Evolutionary conservation across 2,113 vertebrate species (phyloP), one percentile per base, ranked within the genome.

Genomic region (Xenotilapia caudafasciata): DNA sequence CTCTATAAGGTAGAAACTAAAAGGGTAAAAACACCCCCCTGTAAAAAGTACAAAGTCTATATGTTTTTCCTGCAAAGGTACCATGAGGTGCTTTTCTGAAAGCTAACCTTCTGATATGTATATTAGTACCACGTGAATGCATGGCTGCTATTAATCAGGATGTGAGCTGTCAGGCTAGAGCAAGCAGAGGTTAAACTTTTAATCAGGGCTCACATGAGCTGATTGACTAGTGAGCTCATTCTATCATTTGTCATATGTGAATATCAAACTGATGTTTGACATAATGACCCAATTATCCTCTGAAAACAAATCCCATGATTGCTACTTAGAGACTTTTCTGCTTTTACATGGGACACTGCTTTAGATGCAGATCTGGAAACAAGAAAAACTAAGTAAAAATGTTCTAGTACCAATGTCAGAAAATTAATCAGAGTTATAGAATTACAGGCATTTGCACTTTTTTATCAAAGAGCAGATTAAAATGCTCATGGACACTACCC

Each of bases 261-360:
- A 82, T 28, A 60, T 58, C 47, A 83, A 38, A 17, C 47, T 86
- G 85, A 80, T 65, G 40, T 81, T 65, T 81, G 62, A 90, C 81
- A 77, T 13, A 79, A 91, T 51, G 80, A 85, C 85, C 47, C 28
- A 2, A 38, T 45, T 40, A n/a, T 83, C 85, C 85, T 86, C 62
- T 10, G 80, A 86, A 75, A 49, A 88, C 80, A 88, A 79, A 83
- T 21, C 54, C 28, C 47, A 3, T 79, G 90, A 83, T 90, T 89
- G 60, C 75, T 35, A 35, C 38, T 83, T 70, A 11, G 42, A 75
- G 62, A 53, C 33, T 33, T 47, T 73, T 14, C 40, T 42, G 68
- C 49, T 73, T 9, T 45, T 12, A 54, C 38, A 28, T 38, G 45
- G 28, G 55, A 38, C 8, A 3, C 15, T 85, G 80, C 73, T 88